Evolutionary conservation across 2,888 invertebrate genomes (phyloP).

Genomic region (Drosophila testacea): DNA sequence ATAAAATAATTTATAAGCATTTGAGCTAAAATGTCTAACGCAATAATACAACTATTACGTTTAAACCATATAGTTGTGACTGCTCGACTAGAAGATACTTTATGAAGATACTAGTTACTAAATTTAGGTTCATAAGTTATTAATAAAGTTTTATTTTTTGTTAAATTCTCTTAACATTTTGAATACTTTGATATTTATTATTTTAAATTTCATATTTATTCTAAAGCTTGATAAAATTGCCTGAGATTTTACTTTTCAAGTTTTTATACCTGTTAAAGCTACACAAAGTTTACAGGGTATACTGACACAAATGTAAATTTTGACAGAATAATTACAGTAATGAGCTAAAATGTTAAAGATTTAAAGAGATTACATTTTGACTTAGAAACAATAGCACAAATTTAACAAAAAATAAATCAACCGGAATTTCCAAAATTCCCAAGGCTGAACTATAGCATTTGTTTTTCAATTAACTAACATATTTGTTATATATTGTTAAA

Average conservation of each 20-base stretch:
- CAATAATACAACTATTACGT: slow-evolving; percentile 7
- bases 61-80: neutral
- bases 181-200: too few relatives aligned
- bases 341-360: neutral
- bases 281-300: neutral
- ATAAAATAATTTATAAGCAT: slow-evolving; percentile 37
- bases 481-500: neutral
- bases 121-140: too few relatives aligned
- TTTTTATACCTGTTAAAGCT: neutral
- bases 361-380: slow-evolving; percentile 1
- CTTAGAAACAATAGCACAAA: neutral
- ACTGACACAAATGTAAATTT: neutral
- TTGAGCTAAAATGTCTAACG: neutral
- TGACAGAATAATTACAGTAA: neutral
- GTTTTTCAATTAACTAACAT: neutral
- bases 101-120: neutral
- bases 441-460: neutral
- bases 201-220: too few relatives aligned
- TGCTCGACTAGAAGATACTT: slow-evolving; percentile 4
- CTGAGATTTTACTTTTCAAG: too few relatives aligned
- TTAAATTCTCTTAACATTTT: too few relatives aligned
- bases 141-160: too few relatives aligned
- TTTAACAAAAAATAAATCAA: neutral
- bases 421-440: neutral
- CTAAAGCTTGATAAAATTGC: too few relatives aligned